These are phyloP conservation scores for Fulmarus glacialis DNA, from an alignment of 2,113 vertebrate genomes.

Conservation along the genomic window DNA sequence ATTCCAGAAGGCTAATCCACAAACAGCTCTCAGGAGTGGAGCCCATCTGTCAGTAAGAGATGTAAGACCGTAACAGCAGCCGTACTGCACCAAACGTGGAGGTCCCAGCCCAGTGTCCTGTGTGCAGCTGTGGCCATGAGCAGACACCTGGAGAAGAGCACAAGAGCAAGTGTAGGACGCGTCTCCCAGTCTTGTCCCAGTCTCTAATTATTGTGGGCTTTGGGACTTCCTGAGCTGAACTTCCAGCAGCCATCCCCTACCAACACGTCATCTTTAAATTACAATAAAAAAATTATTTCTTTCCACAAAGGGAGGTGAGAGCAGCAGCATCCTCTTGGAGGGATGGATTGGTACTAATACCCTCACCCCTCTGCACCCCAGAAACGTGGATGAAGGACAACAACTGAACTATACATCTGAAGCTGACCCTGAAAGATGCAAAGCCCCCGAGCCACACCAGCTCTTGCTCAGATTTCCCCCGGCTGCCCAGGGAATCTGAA, in stretches of 20 bases:
- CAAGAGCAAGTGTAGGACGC: neutral
- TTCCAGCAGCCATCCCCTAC: neutral
- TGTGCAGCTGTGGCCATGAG: neutral
- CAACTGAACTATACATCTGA: neutral
- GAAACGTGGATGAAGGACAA: neutral
- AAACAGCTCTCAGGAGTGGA: fast-evolving
- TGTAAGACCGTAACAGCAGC: neutral
- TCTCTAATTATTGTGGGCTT: neutral
- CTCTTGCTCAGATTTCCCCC: neutral
- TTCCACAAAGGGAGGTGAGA: neutral
- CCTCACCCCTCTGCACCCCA: neutral
- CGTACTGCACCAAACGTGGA: neutral
- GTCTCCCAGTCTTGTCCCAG: neutral
- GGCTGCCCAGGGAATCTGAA: fast-evolving
- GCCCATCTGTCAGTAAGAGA: neutral
- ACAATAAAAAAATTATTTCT: neutral
- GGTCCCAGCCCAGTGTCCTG: neutral
- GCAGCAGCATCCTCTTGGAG: neutral
- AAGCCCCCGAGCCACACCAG: neutral
- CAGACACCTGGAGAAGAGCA: neutral
- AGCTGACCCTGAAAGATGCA: neutral
- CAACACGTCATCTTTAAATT: neutral
- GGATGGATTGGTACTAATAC: neutral
- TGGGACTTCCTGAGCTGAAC: neutral
- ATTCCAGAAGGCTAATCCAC: neutral